Conservation (phyloP, 2,888 invertebrate genomes). For the Lycocerus yunnanus region DNA sequence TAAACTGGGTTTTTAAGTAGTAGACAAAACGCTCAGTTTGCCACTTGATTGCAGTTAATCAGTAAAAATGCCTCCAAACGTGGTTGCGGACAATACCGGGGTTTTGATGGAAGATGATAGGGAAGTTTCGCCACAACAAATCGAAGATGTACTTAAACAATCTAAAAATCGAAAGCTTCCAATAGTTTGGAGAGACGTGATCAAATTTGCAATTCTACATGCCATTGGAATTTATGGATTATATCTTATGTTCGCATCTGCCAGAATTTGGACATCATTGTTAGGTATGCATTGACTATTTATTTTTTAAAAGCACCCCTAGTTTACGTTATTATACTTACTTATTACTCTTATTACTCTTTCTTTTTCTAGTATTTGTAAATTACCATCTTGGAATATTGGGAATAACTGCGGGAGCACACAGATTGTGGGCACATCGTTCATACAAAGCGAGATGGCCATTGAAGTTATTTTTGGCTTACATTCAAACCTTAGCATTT, state of each 20-base stretch:
- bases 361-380: constrained; percentile 59
- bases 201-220: constrained; percentile 76
- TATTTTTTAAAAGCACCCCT: not conserved
- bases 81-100: constrained; percentile 55
- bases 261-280: constrained; percentile 71
- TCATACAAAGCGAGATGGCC: constrained; percentile 95
- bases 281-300: constrained; percentile 65
- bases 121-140: constrained; percentile 45
- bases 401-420: constrained; percentile 96
- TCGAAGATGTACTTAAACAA: constrained; percentile 44
- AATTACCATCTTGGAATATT: constrained; percentile 80
- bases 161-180: constrained; percentile 44
- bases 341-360: not conserved
- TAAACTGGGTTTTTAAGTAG: not conserved
- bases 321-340: no score
- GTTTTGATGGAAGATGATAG: constrained; percentile 72
- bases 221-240: constrained; percentile 75
- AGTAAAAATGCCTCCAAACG: constrained; percentile 48
- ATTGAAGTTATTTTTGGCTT: constrained; percentile 74
- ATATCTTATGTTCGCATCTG: constrained; percentile 73
- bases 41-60: constrained; percentile 3
- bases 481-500: constrained; percentile 89
- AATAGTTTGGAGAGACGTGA: constrained; percentile 83
- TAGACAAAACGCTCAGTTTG: not conserved
- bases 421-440: constrained; percentile 94